A percentile compares a stretch with the other conserved stretches of the same genome.
Evolutionary conservation across 2,797 vertebrate species (phyloP).

Genomic region (Enteromius radiatus): DNA sequence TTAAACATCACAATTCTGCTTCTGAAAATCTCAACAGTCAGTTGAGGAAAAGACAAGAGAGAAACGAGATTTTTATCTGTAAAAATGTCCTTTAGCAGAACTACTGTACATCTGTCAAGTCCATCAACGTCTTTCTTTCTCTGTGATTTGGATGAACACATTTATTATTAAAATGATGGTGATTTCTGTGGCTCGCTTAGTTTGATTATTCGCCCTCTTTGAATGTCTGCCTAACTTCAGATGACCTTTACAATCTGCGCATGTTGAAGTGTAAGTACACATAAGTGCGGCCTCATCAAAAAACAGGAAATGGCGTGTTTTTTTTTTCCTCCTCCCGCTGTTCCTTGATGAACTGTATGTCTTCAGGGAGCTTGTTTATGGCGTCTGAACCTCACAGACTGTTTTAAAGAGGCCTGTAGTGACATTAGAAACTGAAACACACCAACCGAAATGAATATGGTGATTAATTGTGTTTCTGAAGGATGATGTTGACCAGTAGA

Average conservation of each 20-base stretch:
- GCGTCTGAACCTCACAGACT: neutral
- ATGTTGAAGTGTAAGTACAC: slow-evolving; percentile 20
- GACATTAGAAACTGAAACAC: neutral
- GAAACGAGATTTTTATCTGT: slow-evolving; percentile 7
- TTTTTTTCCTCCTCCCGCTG: neutral
- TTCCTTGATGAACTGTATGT: slow-evolving; percentile 6
- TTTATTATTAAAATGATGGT: slow-evolving; percentile 26
- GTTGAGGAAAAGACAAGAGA: neutral
- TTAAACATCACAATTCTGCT: neutral
- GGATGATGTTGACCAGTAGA: slow-evolving; percentile 41
- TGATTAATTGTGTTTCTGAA: slow-evolving; percentile 32
- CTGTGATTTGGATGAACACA: neutral
- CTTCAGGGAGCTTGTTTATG: slow-evolving; percentile 22
- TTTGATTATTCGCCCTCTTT: slow-evolving; percentile 16
- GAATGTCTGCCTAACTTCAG: slow-evolving; percentile 18
- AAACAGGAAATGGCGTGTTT: neutral
- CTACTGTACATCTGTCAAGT: neutral
- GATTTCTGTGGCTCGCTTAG: slow-evolving; percentile 18
- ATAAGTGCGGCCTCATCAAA: slow-evolving; percentile 20
- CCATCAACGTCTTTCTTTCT: neutral
- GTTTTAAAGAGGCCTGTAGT: slow-evolving; percentile 16
- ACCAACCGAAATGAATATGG: slow-evolving; percentile 7
- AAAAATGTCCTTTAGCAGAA: neutral
- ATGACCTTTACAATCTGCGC: slow-evolving; percentile 43
- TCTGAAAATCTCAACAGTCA: slow-evolving; percentile 1